These are phyloP conservation scores for Sabatieria punctata DNA, from an alignment of 2,888 invertebrate genomes.

Conservation along the genomic window DNA sequence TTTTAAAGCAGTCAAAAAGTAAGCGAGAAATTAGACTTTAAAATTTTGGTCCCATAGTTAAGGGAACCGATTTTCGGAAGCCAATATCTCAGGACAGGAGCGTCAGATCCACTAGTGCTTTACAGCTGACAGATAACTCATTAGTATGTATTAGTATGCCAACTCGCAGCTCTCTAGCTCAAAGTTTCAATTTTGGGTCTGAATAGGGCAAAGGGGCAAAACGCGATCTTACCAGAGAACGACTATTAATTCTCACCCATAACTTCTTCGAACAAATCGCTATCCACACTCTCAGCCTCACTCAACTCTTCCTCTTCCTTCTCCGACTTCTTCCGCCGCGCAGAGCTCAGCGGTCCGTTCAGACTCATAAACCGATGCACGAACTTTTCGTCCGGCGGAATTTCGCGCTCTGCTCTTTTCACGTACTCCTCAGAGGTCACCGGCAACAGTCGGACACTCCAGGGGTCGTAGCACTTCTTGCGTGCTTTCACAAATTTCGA, in stretches of 20 bases:
- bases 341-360: too few species aligned
- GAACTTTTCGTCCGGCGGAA: slow-evolving; percentile 78
- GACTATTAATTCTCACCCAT: background rate
- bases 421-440: slow-evolving; percentile 11
- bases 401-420: slow-evolving; percentile 33
- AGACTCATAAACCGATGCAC: slow-evolving; percentile 44
- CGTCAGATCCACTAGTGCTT: too few species aligned
- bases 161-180: too few species aligned
- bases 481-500: slow-evolving; percentile 2
- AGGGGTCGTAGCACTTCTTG: slow-evolving; percentile 42
- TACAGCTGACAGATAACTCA: slow-evolving; percentile 6
- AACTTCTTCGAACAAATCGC: slow-evolving; percentile 8
- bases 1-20: slow-evolving; percentile 6
- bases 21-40: too few species aligned
- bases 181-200: too few species aligned
- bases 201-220: too few species aligned
- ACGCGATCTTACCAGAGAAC: too few species aligned
- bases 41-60: too few species aligned
- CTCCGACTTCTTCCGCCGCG: slow-evolving; percentile 29
- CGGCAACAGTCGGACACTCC: slow-evolving; percentile 6
- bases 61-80: too few species aligned
- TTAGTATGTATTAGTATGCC: too few species aligned
- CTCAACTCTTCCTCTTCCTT: slow-evolving; percentile 10
- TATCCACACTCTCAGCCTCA: slow-evolving; percentile 5
- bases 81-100: too few species aligned